Evolutionary conservation across 1,140 invertebrate species (phyloP).

Genomic region (Dendroctonus ponderosae): DNA sequence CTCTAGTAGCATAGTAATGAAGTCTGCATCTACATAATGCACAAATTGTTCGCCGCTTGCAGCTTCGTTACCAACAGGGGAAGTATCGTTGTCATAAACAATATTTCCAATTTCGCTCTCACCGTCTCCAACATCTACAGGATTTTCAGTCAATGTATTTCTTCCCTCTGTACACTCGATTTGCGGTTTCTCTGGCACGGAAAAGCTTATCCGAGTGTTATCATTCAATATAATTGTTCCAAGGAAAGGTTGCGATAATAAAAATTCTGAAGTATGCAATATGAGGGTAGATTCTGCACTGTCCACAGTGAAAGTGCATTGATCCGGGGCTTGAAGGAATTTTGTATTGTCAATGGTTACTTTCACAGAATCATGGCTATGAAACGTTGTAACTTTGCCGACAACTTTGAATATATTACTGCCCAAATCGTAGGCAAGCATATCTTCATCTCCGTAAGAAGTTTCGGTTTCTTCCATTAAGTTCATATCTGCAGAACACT

Average conservation of each 20-base stretch:
- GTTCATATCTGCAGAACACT: constrained; percentile 22
- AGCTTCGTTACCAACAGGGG: not conserved
- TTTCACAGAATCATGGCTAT: constrained; percentile 39
- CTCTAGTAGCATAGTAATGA: constrained; percentile 7
- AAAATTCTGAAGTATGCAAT: constrained; percentile 21
- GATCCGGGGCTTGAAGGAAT: constrained; percentile 25
- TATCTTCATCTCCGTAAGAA: constrained; percentile 3
- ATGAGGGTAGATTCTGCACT: constrained; percentile 28
- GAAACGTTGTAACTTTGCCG: constrained; percentile 36
- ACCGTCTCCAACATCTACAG: not conserved
- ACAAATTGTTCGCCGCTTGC: constrained; percentile 13
- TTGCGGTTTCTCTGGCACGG: not conserved
- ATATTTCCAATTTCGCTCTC: not conserved
- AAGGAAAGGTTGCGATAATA: constrained; percentile 15
- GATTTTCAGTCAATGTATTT: not conserved
- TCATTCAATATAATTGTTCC: constrained; percentile 22
- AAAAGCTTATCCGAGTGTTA: constrained; percentile 33
- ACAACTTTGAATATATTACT: constrained; percentile 31
- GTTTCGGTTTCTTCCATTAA: constrained; percentile 23
- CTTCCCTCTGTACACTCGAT: not conserved
- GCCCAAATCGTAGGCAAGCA: constrained; percentile 35
- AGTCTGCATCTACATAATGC: constrained; percentile 22
- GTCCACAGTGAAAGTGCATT: constrained; percentile 32
- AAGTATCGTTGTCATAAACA: not conserved
- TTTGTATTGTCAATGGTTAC: constrained; percentile 38